Evolutionary conservation across 2,113 vertebrate species (phyloP).

Genomic region (Aleadryas rufinucha): DNA sequence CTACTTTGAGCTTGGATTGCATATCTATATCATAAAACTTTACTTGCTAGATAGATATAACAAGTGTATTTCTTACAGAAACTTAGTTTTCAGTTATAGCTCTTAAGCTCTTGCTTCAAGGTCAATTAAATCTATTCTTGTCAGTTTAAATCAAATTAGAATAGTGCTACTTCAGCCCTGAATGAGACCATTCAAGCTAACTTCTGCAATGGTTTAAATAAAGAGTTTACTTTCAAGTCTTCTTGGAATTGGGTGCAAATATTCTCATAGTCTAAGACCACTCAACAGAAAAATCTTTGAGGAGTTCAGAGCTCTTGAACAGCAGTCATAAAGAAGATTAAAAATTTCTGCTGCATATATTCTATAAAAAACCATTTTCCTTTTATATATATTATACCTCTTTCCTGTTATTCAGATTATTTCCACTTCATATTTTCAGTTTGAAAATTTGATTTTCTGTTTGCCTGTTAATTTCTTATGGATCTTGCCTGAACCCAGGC

Average conservation of each 20-base stretch:
- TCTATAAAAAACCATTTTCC: background rate
- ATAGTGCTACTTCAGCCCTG: background rate
- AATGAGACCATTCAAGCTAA: background rate
- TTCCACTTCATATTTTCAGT: background rate
- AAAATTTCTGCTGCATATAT: background rate
- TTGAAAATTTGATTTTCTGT: background rate
- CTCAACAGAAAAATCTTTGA: background rate
- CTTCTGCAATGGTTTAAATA: background rate
- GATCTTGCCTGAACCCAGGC: background rate
- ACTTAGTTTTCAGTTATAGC: background rate
- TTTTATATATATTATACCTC: background rate
- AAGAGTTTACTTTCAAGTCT: background rate
- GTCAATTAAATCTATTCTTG: background rate
- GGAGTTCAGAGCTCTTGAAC: background rate
- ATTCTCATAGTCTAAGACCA: background rate
- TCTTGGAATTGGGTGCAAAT: background rate
- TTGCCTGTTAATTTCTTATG: background rate
- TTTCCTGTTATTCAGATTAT: background rate
- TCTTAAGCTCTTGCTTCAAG: background rate
- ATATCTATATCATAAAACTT: background rate
- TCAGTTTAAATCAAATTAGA: background rate
- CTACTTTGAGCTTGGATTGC: background rate
- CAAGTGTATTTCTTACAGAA: background rate
- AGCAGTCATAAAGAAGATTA: background rate
- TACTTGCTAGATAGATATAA: background rate